Percentiles rank a stretch among this genome's conserved stretches.
Conservation (phyloP, 2,888 invertebrate species). For the Parasteatoda lunata region DNA sequence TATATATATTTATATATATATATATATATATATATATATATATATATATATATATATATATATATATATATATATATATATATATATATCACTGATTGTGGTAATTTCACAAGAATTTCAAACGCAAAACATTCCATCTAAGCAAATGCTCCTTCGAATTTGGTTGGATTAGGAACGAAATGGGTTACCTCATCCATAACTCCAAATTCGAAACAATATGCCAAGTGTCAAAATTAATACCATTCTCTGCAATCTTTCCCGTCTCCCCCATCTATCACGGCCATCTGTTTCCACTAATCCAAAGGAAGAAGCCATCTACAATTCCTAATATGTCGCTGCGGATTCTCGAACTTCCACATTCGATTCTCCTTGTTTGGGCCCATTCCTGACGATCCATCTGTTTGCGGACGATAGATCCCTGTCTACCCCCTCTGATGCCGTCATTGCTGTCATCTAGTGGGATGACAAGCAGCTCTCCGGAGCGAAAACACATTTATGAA, state of each 20-base stretch:
- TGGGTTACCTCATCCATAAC: neutral
- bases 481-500: neutral
- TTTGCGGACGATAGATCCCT: constrained; percentile 17
- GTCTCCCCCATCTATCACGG: neutral
- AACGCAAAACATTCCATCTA: too few relatives aligned
- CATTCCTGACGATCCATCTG: constrained; percentile 27
- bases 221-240: constrained; percentile 2
- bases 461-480: neutral
- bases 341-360: neutral
- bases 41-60: too few relatives aligned
- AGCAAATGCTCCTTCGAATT: too few relatives aligned
- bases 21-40: too few relatives aligned
- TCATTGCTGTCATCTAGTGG: neutral
- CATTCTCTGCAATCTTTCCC: neutral
- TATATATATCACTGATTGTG: too few relatives aligned
- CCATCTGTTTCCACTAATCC: neutral
- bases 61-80: too few relatives aligned
- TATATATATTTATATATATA: too few relatives aligned
- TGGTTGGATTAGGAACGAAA: too few relatives aligned
- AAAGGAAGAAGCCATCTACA: neutral
- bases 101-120: too few relatives aligned
- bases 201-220: neutral
- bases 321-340: neutral
- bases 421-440: neutral
- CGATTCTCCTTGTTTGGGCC: neutral